A percentile compares a stretch with the other conserved stretches of the same genome.
Evolutionary conservation across 1,140 invertebrate species (phyloP).

Genomic region (Diorhabda carinulata): DNA sequence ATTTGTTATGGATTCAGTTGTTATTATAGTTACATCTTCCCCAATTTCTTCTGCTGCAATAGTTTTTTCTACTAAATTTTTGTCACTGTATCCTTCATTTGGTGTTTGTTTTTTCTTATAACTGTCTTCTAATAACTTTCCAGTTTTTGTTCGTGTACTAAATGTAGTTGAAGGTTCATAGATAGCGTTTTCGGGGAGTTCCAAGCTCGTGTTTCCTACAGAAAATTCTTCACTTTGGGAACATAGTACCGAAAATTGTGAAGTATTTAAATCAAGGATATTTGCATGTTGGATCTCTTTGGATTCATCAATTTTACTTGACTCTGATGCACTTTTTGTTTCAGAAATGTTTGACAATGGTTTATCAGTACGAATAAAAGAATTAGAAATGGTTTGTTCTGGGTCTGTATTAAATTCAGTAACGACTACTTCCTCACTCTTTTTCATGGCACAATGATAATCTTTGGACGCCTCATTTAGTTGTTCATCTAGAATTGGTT

Average conservation of each 20-base stretch:
- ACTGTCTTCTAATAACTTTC: slow-evolving; percentile 13
- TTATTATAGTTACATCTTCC: no score
- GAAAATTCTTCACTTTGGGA: slow-evolving; percentile 4
- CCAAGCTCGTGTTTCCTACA: neutral
- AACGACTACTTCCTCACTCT: no score
- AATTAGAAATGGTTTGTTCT: no score
- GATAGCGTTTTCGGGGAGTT: slow-evolving; percentile 8
- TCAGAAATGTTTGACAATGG: neutral
- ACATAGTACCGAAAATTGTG: neutral
- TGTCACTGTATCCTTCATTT: slow-evolving; percentile 11
- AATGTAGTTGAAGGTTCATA: slow-evolving; percentile 23
- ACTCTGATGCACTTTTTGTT: neutral
- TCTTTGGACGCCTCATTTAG: no score
- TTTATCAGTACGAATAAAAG: neutral
- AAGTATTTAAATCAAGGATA: neutral
- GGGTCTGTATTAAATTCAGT: no score
- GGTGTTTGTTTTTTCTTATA: slow-evolving; percentile 20
- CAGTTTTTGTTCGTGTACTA: slow-evolving; percentile 21
- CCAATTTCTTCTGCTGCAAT: neutral
- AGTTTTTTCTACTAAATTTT: neutral
- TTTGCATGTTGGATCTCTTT: neutral
- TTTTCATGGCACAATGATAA: no score
- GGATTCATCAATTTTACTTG: slow-evolving; percentile 1
- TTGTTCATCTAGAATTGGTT: no score
- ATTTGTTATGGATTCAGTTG: no score